Percentiles rank a stretch among this genome's conserved stretches.
These are phyloP conservation scores for Lasioglossum marginatum DNA, from an alignment of 2,888 invertebrate species.

Conservation along the genomic window DNA sequence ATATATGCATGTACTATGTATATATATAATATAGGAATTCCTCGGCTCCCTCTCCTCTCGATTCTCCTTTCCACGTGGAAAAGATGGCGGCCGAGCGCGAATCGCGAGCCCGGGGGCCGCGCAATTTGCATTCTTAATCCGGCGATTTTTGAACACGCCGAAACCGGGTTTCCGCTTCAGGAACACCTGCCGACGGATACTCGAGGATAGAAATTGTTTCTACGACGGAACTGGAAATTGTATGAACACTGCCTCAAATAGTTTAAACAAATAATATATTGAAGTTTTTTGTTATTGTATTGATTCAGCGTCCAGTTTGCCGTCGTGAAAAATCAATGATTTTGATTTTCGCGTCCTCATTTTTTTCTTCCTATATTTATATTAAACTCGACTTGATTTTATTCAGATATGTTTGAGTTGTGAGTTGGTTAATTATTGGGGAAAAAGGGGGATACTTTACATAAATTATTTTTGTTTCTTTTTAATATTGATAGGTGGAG, in stretches of 20 bases:
- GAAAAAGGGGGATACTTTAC: neutral
- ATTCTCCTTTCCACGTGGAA: constrained; percentile 13
- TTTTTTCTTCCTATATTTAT: too few relatives aligned
- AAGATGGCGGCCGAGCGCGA: constrained; percentile 58
- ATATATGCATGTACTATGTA: constrained; percentile 60
- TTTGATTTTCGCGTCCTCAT: too few relatives aligned
- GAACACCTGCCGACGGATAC: constrained; percentile 57
- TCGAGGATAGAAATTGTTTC: neutral
- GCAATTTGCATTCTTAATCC: constrained; percentile 80
- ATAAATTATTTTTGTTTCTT: neutral
- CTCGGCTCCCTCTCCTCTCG: constrained; percentile 6
- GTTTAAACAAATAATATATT: too few relatives aligned
- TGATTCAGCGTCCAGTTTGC: too few relatives aligned
- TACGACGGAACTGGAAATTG: neutral
- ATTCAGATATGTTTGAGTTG: neutral
- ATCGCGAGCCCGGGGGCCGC: constrained; percentile 28
- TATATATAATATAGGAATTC: constrained; percentile 56
- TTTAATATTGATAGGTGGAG: neutral
- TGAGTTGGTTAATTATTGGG: neutral
- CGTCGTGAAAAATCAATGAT: too few relatives aligned
- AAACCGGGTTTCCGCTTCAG: constrained; percentile 21
- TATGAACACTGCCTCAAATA: neutral
- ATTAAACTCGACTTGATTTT: neutral
- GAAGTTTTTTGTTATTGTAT: too few relatives aligned
- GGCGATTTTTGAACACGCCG: constrained; percentile 62